Evolutionary conservation across 2,888 invertebrate species (phyloP).

Genomic region (Drosophila pullipes): DNA sequence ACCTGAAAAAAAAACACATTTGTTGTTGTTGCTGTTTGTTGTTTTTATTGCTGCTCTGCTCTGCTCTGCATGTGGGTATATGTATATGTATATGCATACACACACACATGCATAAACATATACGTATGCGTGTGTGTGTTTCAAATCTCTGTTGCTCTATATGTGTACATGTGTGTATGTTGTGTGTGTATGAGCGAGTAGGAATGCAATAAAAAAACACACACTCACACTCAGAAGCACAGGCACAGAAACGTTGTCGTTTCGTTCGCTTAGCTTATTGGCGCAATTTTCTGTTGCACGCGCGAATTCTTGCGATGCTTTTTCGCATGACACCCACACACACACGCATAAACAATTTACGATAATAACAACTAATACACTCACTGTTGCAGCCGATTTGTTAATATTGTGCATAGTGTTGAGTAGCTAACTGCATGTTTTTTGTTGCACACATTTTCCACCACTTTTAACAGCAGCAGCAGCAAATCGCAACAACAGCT

Average conservation of each 20-base stretch:
- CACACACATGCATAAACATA: conserved; percentile 12
- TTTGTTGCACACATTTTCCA: conserved; percentile 72
- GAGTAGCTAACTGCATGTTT: conserved; percentile 53
- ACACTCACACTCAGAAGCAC: conserved; percentile 67
- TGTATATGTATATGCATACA: conserved; percentile 29
- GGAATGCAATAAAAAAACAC: conserved; percentile 79
- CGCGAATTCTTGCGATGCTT: conserved; percentile 51
- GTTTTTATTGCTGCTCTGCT: conserved; percentile 12
- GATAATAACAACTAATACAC: conserved; percentile 37
- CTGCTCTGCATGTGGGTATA: conserved; percentile 58
- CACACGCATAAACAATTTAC: conserved; percentile 26
- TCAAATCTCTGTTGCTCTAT: conserved; percentile 59
- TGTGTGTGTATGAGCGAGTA: conserved; percentile 56
- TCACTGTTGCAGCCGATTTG: conserved; percentile 31
- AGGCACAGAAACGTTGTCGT: conserved; percentile 58
- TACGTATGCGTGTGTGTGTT: conserved; percentile 21
- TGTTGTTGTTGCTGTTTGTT: conserved; percentile 60
- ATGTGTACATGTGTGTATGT: conserved; percentile 32
- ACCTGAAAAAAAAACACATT: conserved; percentile 68
- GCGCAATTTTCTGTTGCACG: conserved; percentile 79
- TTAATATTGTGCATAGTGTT: conserved; percentile 33
- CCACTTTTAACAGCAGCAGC: conserved; percentile 71
- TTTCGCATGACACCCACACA: conserved; percentile 33
- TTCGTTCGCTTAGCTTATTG: conserved; percentile 73
- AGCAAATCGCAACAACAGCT: conserved; percentile 69